These are phyloP conservation scores for Frieseomelitta varia DNA, from an alignment of 1,140 invertebrate species.

Conservation along the genomic window DNA sequence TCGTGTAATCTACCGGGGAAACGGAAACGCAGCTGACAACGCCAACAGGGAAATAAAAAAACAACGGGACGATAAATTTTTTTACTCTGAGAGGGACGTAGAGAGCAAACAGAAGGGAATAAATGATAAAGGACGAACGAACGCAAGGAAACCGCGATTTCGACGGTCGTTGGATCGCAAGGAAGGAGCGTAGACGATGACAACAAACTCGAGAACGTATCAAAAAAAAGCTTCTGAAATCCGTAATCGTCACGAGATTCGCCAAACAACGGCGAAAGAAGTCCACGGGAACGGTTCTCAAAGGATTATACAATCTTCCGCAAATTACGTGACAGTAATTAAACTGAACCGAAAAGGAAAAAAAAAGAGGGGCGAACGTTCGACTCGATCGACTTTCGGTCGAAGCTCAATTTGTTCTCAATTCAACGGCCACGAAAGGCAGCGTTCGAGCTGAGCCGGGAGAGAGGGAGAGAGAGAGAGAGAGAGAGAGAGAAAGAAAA, in stretches of 20 bases:
- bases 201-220: too few species aligned
- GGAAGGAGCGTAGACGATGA: too few species aligned
- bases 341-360: not conserved
- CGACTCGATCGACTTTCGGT: not conserved
- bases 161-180: not conserved
- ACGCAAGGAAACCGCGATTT: too few species aligned
- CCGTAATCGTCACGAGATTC: not conserved
- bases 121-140: not conserved
- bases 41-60: not conserved
- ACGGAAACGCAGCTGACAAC: not conserved
- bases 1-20: not conserved
- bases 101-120: not conserved
- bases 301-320: not conserved
- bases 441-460: not conserved
- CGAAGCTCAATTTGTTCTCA: not conserved
- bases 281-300: not conserved
- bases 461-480: not conserved
- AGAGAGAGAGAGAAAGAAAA: too few species aligned
- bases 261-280: not conserved
- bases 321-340: not conserved
- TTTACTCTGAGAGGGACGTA: rapidly evolving
- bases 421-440: not conserved
- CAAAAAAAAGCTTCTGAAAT: too few species aligned
- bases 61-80: not conserved
- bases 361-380: not conserved